Evolutionary conservation across 2,113 vertebrate genomes (phyloP).

Genomic region (Edolisoma coerulescens): DNA sequence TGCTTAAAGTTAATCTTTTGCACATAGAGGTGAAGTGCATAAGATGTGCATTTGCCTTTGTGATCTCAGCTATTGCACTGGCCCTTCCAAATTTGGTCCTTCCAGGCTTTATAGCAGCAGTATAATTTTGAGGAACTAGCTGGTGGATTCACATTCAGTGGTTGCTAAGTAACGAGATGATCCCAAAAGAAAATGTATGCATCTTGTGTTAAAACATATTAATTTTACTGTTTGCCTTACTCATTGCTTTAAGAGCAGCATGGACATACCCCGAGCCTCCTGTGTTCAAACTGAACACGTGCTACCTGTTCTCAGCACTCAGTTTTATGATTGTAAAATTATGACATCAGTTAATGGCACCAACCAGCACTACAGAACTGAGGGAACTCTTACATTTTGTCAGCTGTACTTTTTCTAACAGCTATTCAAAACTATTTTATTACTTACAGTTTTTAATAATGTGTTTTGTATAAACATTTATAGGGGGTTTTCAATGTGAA

Average conservation of each 20-base stretch:
- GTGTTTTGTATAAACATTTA: neutral
- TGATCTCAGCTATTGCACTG: neutral
- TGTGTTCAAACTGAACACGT: neutral
- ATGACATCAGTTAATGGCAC: neutral
- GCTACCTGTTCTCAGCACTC: neutral
- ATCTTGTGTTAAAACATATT: conserved; percentile 16
- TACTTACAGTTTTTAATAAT: neutral
- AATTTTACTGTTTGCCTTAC: neutral
- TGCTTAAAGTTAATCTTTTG: neutral
- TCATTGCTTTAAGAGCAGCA: neutral
- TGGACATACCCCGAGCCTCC: neutral
- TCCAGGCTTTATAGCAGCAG: neutral
- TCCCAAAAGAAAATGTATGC: conserved; percentile 28
- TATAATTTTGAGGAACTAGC: neutral
- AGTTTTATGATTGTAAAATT: neutral
- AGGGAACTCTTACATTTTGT: neutral
- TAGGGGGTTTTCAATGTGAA: neutral
- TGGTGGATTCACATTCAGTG: neutral
- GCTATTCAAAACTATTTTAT: neutral
- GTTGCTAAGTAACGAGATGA: conserved; percentile 62
- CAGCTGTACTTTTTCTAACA: neutral
- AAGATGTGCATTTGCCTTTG: neutral
- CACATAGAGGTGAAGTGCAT: neutral
- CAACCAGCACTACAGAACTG: neutral
- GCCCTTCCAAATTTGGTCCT: neutral